A percentile compares a stretch with the other conserved stretches of the same genome.
phyloP scores from a whole-genome alignment of 2,888 invertebrate genomes.

The Brachyopa scutellaris region DNA sequence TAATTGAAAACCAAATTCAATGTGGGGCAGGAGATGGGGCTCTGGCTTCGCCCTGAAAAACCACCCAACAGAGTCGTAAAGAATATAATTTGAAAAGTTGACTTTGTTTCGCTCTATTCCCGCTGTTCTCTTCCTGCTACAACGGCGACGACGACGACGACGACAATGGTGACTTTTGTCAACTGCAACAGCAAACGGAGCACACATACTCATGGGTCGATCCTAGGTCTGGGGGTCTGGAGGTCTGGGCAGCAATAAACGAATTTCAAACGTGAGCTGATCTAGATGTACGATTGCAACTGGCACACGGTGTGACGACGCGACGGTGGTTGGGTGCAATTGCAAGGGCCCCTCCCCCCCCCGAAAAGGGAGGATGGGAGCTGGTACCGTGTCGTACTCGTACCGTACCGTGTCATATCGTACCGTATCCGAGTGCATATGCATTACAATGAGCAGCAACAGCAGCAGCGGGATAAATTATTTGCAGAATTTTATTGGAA shows the following conservation, averaged over 20 bases:
- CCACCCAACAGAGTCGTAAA: conserved; percentile 67
- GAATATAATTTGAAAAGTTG: conserved; percentile 72
- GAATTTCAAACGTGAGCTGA: conserved; percentile 72
- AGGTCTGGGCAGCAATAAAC: too few species aligned
- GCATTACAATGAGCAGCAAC: conserved; percentile 68
- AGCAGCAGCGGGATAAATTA: conserved; percentile 69
- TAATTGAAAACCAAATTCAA: conserved; percentile 64
- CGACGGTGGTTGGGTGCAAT: conserved; percentile 3
- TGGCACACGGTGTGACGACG: conserved; percentile 34
- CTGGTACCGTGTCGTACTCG: conserved; percentile 14
- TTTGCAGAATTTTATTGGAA: conserved; percentile 72
- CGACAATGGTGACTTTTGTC: conserved; percentile 66
- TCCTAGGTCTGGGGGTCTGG: conserved; percentile 51
- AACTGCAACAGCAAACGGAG: conserved; percentile 34
- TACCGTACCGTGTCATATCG: conserved; percentile 61
- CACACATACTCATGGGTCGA: background rate
- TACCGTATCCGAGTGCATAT: conserved; percentile 68
- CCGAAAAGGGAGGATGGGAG: conserved; percentile 48
- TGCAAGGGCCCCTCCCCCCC: conserved; percentile 38
- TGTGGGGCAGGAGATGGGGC: conserved; percentile 55
- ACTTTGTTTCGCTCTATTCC: conserved; percentile 61
- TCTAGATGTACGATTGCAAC: conserved; percentile 69
- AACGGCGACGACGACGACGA: conserved; percentile 6
- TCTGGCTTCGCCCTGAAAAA: conserved; percentile 31
- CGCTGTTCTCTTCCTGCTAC: conserved; percentile 33